phyloP scores from a whole-genome alignment of 2,888 invertebrate genomes.

The Galeopsomyia nigrocyanea region DNA sequence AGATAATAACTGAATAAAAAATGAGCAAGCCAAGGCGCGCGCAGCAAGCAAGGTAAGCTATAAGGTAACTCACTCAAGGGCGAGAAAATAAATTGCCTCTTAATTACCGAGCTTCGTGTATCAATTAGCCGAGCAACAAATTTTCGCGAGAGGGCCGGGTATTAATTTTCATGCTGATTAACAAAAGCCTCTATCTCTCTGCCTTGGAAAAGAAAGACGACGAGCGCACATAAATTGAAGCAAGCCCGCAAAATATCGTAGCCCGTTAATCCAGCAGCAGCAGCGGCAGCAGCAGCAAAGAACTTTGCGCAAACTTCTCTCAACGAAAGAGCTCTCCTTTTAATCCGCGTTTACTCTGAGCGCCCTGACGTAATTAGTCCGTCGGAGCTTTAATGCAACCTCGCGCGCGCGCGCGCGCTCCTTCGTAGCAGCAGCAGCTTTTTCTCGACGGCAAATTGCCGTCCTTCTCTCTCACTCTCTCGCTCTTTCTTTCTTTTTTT shows the following conservation, averaged over 20 bases:
- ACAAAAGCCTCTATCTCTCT: constrained; percentile 35
- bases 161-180: constrained; percentile 45
- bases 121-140: constrained; percentile 47
- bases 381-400: constrained; percentile 56
- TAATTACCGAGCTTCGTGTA: constrained; percentile 45
- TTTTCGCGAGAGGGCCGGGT: constrained; percentile 11
- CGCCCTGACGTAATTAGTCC: constrained; percentile 67
- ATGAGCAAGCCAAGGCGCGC: too few species aligned
- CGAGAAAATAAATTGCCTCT: constrained; percentile 43
- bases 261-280: constrained; percentile 32
- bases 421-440: not conserved
- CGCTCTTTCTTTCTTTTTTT: not conserved
- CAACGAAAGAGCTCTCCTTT: constrained; percentile 54
- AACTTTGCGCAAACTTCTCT: constrained; percentile 48
- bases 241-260: constrained; percentile 37
- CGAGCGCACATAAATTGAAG: constrained; percentile 35
- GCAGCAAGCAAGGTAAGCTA: not conserved
- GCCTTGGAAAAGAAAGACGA: constrained; percentile 16
- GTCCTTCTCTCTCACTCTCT: too few species aligned
- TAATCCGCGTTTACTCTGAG: constrained; percentile 66
- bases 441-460: constrained; percentile 17
- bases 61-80: constrained; percentile 21
- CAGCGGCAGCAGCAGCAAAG: constrained; percentile 48
- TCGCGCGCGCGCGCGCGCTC: not conserved
- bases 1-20: too few species aligned